These are phyloP conservation scores for Heliconius himera DNA, from an alignment of 1,140 invertebrate genomes.

Conservation along the genomic window DNA sequence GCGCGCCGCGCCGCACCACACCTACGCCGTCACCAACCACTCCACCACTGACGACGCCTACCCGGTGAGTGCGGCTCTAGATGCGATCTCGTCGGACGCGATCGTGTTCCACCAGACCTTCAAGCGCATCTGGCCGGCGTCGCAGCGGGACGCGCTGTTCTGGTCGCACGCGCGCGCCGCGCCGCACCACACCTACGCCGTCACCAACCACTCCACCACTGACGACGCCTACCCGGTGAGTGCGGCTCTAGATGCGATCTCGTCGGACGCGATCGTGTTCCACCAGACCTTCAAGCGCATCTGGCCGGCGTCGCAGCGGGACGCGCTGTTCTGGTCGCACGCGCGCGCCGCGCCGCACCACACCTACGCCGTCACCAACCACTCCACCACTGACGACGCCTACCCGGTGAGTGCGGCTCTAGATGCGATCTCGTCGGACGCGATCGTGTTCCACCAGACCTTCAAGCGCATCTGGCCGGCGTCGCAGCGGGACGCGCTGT, in stretches of 20 bases:
- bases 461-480: slow-evolving; percentile 99
- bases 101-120: slow-evolving; percentile 97
- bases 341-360: slow-evolving; percentile 89
- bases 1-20: slow-evolving; percentile 86
- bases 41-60: slow-evolving; percentile 92
- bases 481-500: slow-evolving; percentile 97
- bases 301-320: slow-evolving; percentile 99
- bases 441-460: slow-evolving; percentile 95
- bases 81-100: no score
- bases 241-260: no score
- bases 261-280: slow-evolving; percentile 95
- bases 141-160: slow-evolving; percentile 98
- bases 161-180: slow-evolving; percentile 97
- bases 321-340: slow-evolving; percentile 99
- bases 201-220: slow-evolving; percentile 96
- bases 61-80: slow-evolving; percentile 85
- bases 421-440: no score
- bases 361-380: slow-evolving; percentile 92
- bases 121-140: slow-evolving; percentile 99
- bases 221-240: slow-evolving; percentile 88
- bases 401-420: slow-evolving; percentile 86
- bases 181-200: slow-evolving; percentile 87
- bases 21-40: slow-evolving; percentile 94
- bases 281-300: slow-evolving; percentile 98
- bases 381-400: slow-evolving; percentile 92